Base-by-base conservation (phyloP, 2,797 vertebrate species). In the Oreochromis grahami region DNA sequence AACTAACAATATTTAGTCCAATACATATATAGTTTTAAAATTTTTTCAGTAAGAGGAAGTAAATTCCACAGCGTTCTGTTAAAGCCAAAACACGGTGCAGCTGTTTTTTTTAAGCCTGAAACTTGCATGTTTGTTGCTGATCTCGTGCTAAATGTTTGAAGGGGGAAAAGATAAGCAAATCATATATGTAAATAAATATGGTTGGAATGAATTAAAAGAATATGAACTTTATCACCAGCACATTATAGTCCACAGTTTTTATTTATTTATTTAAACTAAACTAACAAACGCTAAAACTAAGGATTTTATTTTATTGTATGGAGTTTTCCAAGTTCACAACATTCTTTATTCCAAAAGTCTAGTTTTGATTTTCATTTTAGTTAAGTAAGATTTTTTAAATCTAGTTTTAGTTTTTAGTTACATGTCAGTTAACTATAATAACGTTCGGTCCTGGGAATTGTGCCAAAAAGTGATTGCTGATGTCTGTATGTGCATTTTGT, bases 381-480 rank as follows among this genome's bases (percentile, higher is more conserved):
- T 63, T 36, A 36, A 63, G 19, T 63, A 63, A 1, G 11, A 36
- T 63, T 63, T 36, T 63, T 63, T 13, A 36, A n/a, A 63, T 63
- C 58, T 2, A 10, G 19, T 63, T 63, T 63, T 5, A 3, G 58
- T 7, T 63, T 63, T 63, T 38, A 63, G 32, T 63, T 63, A 63
- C 32, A 7, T 63, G 19, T 63, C 32, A 38, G 1, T 63, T n/a
- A 36, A 63, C 32, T 63, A n/a, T 63, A 5, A 63, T 13, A 63
- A 63, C 0, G 1, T 26, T 45, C 0, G 9, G 41, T 2, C 38
- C 36, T 24, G 34, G 60, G 21, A 24, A 26, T 70, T 24, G 14
- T 70, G 65, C 3, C 65, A 70, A 19, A 45, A 70, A 45, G 14
- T 45, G 24, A 45, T 43, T 45, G 65, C 65, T 45, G 41, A 45